Conservation (phyloP, 2,888 invertebrate species). For the Melanotus villosus region DNA sequence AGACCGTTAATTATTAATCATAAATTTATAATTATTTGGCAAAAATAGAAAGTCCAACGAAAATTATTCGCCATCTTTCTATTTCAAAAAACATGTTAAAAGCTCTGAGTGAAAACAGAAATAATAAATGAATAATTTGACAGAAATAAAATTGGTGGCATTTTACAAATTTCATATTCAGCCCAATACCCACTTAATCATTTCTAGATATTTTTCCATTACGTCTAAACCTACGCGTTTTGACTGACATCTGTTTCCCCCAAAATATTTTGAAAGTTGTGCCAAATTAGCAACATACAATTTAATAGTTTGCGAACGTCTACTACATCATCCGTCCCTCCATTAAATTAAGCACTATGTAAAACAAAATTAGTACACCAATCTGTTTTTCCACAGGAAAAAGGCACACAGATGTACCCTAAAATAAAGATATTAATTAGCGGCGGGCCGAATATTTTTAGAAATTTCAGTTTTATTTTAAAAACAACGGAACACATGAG, state of each 20-base stretch:
- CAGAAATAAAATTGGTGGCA: no score
- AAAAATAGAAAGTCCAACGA: no score
- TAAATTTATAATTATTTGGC: no score
- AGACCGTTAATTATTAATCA: no score
- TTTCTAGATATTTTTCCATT: not conserved
- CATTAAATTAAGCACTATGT: constrained; percentile 43
- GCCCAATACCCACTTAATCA: not conserved
- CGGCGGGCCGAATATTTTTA: constrained; percentile 30
- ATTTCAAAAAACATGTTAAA: no score
- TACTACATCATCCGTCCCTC: constrained; percentile 40
- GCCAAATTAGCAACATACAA: constrained; percentile 42
- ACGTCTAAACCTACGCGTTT: constrained; percentile 3
- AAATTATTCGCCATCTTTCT: no score
- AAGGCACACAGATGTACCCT: constrained; percentile 10
- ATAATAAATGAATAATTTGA: no score
- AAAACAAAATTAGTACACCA: constrained; percentile 42
- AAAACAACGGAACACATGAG: no score
- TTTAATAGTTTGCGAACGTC: constrained; percentile 44
- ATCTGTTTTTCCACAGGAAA: constrained; percentile 32
- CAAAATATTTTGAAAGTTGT: constrained; percentile 39
- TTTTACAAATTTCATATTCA: no score
- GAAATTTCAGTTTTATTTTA: constrained; percentile 36
- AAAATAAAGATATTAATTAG: constrained; percentile 44
- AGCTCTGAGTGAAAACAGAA: no score
- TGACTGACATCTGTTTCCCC: constrained; percentile 40